These are phyloP conservation scores for Hyperoodon ampullatus DNA, from an alignment of 2,113 vertebrate species.

Conservation along the genomic window DNA sequence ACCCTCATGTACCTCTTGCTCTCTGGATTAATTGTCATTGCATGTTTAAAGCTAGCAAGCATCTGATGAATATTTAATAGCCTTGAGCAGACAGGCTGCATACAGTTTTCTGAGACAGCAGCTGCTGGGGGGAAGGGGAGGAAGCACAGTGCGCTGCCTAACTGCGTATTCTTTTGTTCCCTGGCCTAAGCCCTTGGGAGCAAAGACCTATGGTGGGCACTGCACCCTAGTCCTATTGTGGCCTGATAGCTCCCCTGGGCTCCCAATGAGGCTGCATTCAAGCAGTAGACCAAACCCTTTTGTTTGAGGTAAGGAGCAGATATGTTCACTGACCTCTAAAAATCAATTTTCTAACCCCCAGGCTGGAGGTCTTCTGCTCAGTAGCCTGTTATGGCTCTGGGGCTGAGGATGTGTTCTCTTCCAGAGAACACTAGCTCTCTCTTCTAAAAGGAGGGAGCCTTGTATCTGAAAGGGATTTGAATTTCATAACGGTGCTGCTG, in stretches of 20 bases:
- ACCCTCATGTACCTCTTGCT: not conserved
- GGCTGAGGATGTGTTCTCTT: not conserved
- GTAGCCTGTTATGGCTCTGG: not conserved
- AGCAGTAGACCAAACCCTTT: not conserved
- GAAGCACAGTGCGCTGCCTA: not conserved
- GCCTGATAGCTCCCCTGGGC: not conserved
- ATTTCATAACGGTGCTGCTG: not conserved
- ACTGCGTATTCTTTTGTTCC: conserved; percentile 35
- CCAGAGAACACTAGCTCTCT: not conserved
- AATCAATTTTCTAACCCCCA: not conserved
- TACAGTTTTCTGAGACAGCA: conserved; percentile 63
- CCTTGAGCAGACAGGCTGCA: conserved; percentile 2
- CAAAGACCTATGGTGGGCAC: not conserved
- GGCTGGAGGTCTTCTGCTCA: not conserved
- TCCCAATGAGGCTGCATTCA: not conserved
- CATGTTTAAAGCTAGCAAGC: conserved; percentile 53
- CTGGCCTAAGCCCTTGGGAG: not conserved
- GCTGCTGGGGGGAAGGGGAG: conserved; percentile 15
- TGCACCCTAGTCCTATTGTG: not conserved
- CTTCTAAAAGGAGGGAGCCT: not conserved
- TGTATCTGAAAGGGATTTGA: not conserved
- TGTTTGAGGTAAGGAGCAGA: not conserved
- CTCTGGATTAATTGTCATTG: conserved; percentile 56
- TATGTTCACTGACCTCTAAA: not conserved
- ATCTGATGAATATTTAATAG: conserved; percentile 76